Base-by-base conservation (phyloP, 2,888 invertebrate genomes). In the Chorisops tibialis region DNA sequence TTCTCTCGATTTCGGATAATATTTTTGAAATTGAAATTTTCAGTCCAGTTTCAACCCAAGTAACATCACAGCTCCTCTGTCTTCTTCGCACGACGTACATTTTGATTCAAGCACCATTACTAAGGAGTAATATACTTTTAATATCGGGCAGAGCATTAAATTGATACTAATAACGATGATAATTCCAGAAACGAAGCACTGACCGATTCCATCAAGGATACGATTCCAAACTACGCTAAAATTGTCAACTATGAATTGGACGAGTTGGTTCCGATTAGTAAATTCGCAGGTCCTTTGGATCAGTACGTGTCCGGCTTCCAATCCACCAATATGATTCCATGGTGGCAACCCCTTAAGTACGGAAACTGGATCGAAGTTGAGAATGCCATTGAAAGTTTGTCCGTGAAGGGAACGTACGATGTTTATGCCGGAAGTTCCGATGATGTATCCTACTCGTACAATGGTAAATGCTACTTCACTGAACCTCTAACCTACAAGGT, bases 331-430 rank as follows among this genome's bases (percentile, higher is more conserved):
- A 11, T 35, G 11, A 14, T 56, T 16, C 16, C 56, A 5, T 56
- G 56, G 56, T 56, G 56, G 56, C 9, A 24, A 18, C 45, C 56
- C n/a, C 22, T 56, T 14, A 41, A 43, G 16, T 56, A 5, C 6
- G 56, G 56, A 4, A 56, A 56, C 30, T 56, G 56, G 56, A 45
- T 43, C 12, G n/a, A n/a, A 12, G 56, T 56, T 16, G 45, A 56
- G 18, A n/a, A 56, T 11, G 56, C 56, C 3, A 56, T 56, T 45
- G 45, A 9, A 4, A 14, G 9, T 5, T 24, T 45, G 14, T 56
- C 56, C 3, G 21, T 35, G 11, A 24, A 35, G 5, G 12, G 9
- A 18, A 4, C 45, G 3, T 56, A 45, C 43, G 59, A 59, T 7
- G 48, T 59, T 11, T 59, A 38, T 19, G 59, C 59, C 37, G 59